Conservation (phyloP, 2,797 vertebrate genomes). For the Myripristis jacobus region DNA sequence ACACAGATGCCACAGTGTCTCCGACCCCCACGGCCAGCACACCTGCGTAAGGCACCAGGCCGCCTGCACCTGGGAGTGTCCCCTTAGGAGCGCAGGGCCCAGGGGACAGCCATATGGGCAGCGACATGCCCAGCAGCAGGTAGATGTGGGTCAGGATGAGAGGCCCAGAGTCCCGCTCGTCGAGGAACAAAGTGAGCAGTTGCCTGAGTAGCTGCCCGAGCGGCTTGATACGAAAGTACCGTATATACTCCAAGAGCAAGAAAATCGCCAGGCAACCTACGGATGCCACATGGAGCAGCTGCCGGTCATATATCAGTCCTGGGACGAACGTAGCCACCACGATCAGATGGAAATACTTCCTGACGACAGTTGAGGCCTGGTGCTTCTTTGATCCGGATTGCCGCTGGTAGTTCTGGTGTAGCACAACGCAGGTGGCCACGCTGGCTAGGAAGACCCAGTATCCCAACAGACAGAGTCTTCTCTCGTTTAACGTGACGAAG, state of each 20-base stretch:
- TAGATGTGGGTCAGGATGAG: conserved; percentile 97
- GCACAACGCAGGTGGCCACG: conserved; percentile 87
- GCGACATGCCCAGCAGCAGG: conserved; percentile 94
- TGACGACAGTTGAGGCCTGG: conserved; percentile 89
- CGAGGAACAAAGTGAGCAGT: conserved; percentile 93
- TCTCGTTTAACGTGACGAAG: conserved; percentile 88
- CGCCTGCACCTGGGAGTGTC: conserved; percentile 84
- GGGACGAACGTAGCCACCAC: conserved; percentile 93
- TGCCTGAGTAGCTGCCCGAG: conserved; percentile 90
- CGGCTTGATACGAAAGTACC: conserved; percentile 94
- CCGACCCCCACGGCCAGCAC: conserved; percentile 95
- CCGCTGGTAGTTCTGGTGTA: conserved; percentile 91
- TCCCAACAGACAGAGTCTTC: conserved; percentile 86
- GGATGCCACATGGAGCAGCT: conserved; percentile 90
- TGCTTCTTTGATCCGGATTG: conserved; percentile 90
- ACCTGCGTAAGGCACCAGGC: conserved; percentile 92
- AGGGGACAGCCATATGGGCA: conserved; percentile 95
- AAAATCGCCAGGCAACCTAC: conserved; percentile 90
- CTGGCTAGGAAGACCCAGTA: conserved; percentile 90
- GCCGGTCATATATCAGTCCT: conserved; percentile 91
- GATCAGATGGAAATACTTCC: conserved; percentile 98
- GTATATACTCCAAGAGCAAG: conserved; percentile 91
- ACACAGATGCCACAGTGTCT: conserved; percentile 93
- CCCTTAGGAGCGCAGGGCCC: conserved; percentile 90
- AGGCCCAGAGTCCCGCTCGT: conserved; percentile 95